Percentiles rank a stretch among this genome's conserved stretches.
These are phyloP conservation scores for Cheilosia vernalis DNA, from an alignment of 2,888 invertebrate species.

Conservation along the genomic window DNA sequence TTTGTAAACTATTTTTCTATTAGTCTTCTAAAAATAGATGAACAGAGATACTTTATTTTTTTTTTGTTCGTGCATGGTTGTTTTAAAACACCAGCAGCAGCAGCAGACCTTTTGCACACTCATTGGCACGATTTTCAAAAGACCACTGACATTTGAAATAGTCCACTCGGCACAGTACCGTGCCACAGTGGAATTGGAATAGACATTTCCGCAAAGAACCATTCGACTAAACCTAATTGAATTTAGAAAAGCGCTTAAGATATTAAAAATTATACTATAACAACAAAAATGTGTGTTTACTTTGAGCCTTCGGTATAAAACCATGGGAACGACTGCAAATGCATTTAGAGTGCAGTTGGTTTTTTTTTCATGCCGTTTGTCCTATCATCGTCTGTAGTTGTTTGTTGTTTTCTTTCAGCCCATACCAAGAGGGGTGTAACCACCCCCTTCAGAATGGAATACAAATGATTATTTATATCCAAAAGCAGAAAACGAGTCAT, in stretches of 20 bases:
- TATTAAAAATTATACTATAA: conserved; percentile 52
- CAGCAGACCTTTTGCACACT: conserved; percentile 49
- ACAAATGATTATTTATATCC: conserved; percentile 44
- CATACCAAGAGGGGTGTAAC: not conserved
- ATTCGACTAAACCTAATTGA: conserved; percentile 71
- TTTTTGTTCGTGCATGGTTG: conserved; percentile 4
- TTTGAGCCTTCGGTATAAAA: conserved; percentile 1
- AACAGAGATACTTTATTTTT: conserved; percentile 29
- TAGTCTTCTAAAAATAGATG: conserved; percentile 66
- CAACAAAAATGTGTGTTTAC: conserved; percentile 21
- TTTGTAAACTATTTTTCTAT: conserved; percentile 73
- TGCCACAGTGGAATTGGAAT: conserved; percentile 33
- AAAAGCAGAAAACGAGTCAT: conserved; percentile 48
- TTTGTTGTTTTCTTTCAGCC: not conserved
- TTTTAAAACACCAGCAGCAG: conserved; percentile 11
- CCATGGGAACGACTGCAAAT: conserved; percentile 62
- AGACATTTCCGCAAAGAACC: conserved; percentile 61
- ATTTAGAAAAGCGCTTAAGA: conserved; percentile 72
- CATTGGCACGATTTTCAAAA: conserved; percentile 67
- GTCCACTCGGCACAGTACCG: conserved; percentile 30
- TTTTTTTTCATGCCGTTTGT: not conserved
- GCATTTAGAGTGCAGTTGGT: conserved; percentile 41
- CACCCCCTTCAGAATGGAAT: conserved; percentile 43
- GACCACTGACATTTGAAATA: conserved; percentile 69
- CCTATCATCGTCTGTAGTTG: not conserved